Conservation (phyloP, 2,888 invertebrate genomes). For the Epirrhoe tristata region DNA sequence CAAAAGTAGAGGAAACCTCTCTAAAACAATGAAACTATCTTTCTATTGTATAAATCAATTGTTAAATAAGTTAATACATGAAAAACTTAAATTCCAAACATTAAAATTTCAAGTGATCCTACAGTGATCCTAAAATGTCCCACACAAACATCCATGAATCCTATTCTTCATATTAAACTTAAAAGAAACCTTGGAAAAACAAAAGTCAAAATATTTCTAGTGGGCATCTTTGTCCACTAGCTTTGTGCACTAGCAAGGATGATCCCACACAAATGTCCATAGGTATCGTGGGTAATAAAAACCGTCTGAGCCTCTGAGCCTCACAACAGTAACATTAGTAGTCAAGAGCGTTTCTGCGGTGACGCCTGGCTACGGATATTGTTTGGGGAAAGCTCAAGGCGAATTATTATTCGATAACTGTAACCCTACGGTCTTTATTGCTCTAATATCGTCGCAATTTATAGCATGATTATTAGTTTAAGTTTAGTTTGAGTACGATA, state of each 20-base stretch:
- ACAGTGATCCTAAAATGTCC: too few relatives aligned
- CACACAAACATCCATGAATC: too few relatives aligned
- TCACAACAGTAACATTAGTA: conserved; percentile 59
- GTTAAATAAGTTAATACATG: too few relatives aligned
- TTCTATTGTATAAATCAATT: too few relatives aligned
- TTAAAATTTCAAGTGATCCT: too few relatives aligned
- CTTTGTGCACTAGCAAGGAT: neutral
- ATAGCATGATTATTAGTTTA: neutral
- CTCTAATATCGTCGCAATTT: conserved; percentile 2
- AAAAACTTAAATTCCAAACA: too few relatives aligned
- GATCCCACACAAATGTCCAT: conserved; percentile 6
- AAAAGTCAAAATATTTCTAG: too few relatives aligned
- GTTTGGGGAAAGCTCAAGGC: conserved; percentile 54
- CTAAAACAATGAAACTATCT: too few relatives aligned
- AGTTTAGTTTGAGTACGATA: too few relatives aligned
- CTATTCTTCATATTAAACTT: too few relatives aligned
- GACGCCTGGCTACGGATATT: conserved; percentile 44
- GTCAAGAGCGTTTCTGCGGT: conserved; percentile 53
- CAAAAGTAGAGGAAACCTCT: too few relatives aligned
- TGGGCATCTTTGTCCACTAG: neutral
- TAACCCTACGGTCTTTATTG: conserved; percentile 7
- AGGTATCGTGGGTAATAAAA: conserved; percentile 57
- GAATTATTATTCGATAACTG: conserved; percentile 38
- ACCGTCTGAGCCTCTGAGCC: conserved; percentile 57
- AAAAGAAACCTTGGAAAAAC: too few relatives aligned